These are phyloP conservation scores for Selene dorsalis DNA, from an alignment of 2,797 vertebrate genomes.

Conservation along the genomic window DNA sequence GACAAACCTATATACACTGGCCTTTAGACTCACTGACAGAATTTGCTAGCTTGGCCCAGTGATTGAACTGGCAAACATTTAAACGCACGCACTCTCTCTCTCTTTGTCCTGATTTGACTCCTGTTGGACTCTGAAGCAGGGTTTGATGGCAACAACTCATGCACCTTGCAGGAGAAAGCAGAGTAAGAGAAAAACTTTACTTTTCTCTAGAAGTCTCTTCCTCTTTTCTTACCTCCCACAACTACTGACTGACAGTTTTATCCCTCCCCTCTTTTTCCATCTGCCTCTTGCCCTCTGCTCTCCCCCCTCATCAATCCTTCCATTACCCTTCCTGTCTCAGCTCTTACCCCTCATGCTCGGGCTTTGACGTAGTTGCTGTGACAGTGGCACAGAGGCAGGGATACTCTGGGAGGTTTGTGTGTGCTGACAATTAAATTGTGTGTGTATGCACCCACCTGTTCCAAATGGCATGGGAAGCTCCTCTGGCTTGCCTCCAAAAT, in stretches of 20 bases:
- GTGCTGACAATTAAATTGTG: slow-evolving; percentile 8
- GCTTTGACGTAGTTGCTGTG: slow-evolving; percentile 36
- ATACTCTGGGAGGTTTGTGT: slow-evolving; percentile 22
- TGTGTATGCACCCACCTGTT: slow-evolving; percentile 8
- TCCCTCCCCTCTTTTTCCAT: slow-evolving; percentile 32
- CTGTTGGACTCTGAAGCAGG: slow-evolving; percentile 14
- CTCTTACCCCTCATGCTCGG: slow-evolving; percentile 36
- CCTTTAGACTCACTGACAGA: slow-evolving; percentile 2
- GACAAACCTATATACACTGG: not conserved
- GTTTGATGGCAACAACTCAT: not conserved
- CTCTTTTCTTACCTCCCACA: slow-evolving; percentile 13
- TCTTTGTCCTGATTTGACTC: slow-evolving; percentile 22
- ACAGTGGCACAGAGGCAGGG: slow-evolving; percentile 7
- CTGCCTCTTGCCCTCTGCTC: slow-evolving; percentile 45
- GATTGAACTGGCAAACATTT: slow-evolving; percentile 19
- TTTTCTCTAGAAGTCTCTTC: slow-evolving; percentile 15
- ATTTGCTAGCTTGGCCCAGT: not conserved
- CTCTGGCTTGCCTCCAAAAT: slow-evolving; percentile 19
- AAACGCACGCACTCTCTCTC: not conserved
- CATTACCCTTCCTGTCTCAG: slow-evolving; percentile 61
- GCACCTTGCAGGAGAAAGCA: slow-evolving; percentile 2
- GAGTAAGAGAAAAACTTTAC: not conserved
- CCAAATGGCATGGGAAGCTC: slow-evolving; percentile 21
- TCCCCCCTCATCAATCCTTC: slow-evolving; percentile 52
- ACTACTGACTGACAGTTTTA: slow-evolving; percentile 43